phyloP scores from a whole-genome alignment of 2,113 vertebrate genomes.

The Passer montanus region DNA sequence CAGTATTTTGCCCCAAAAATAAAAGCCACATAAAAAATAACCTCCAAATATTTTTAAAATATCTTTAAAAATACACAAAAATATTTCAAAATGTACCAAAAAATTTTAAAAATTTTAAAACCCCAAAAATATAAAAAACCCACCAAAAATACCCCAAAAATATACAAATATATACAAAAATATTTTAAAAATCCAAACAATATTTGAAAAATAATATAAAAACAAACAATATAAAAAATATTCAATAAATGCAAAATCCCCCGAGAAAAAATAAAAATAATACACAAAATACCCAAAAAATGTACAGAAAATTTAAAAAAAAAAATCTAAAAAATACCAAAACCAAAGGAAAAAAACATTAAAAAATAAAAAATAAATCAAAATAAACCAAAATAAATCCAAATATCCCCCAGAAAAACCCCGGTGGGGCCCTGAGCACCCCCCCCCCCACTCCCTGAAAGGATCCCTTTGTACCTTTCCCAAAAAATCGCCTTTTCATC shows the following conservation, averaged over 20 bases:
- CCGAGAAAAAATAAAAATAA: not conserved
- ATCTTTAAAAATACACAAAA: not conserved
- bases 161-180: not conserved
- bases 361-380: not conserved
- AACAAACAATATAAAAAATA: too few species aligned
- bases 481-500: not conserved
- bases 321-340: not conserved
- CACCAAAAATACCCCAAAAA: not conserved
- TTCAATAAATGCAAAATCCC: accelerated
- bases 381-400: not conserved
- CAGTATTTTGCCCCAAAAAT: not conserved
- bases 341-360: accelerated
- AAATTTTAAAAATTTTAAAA: not conserved
- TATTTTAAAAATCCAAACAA: not conserved
- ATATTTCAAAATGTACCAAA: not conserved
- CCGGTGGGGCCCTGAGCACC: not conserved
- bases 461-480: not conserved
- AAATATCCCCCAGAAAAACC: not conserved
- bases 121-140: not conserved
- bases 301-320: not conserved
- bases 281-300: not conserved
- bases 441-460: not conserved
- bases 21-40: not conserved
- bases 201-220: not conserved
- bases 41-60: not conserved